Percentiles rank a stretch among this genome's conserved stretches.
phyloP scores from a whole-genome alignment of 2,888 invertebrate genomes.

The Diploptera punctata region DNA sequence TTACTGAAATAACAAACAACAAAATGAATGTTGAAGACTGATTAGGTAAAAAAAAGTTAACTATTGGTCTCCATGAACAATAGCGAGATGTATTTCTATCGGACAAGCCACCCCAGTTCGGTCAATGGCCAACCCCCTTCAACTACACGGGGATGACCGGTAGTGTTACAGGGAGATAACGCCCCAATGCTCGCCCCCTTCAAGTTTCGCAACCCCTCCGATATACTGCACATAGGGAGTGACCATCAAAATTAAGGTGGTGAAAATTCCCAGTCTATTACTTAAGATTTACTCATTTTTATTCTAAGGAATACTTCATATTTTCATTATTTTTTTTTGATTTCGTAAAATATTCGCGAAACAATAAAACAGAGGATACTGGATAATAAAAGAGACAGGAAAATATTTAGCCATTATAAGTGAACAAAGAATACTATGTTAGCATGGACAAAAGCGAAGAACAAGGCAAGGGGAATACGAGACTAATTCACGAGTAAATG shows the following conservation, averaged over 20 bases:
- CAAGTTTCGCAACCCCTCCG: conserved; percentile 1
- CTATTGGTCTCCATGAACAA: conserved; percentile 8
- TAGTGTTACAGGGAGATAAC: conserved; percentile 33
- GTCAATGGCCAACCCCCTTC: conserved; percentile 22
- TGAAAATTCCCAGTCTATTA: background rate
- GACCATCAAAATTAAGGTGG: background rate
- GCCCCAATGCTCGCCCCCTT: conserved; percentile 25
- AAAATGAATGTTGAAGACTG: too few species aligned
- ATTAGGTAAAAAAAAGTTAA: background rate
- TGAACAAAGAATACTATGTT: too few species aligned
- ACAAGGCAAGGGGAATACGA: too few species aligned
- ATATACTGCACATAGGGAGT: background rate
- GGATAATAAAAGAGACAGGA: too few species aligned
- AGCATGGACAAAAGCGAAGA: too few species aligned
- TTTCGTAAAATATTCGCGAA: too few species aligned
- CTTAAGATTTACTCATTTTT: background rate
- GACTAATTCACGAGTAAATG: too few species aligned
- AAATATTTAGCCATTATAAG: too few species aligned
- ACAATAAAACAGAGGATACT: too few species aligned
- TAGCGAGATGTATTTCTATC: conserved; percentile 7
- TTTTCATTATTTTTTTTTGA: too few species aligned
- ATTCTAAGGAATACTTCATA: too few species aligned
- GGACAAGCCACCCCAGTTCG: conserved; percentile 15
- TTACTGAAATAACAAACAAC: too few species aligned
- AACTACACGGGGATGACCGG: conserved; percentile 31